phyloP scores from a whole-genome alignment of 1,140 invertebrate genomes.

The Leptoteleia sp. region DNA sequence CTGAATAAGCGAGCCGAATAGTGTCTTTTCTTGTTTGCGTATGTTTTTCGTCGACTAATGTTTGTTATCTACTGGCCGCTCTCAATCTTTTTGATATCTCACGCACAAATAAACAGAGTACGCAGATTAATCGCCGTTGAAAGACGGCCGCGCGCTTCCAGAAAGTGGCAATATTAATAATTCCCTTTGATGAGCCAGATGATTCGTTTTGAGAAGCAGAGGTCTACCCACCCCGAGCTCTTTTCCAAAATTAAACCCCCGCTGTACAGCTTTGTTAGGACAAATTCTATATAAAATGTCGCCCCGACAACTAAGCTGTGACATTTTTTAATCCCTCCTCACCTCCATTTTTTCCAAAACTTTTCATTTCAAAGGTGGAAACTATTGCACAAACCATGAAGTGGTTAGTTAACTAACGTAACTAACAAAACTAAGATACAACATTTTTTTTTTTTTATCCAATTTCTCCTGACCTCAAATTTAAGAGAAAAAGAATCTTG shows the following conservation, averaged over 20 bases:
- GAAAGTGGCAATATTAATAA: slow-evolving; percentile 66
- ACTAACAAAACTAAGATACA: no score
- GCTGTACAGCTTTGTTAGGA: slow-evolving; percentile 2
- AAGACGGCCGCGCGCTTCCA: slow-evolving; percentile 52
- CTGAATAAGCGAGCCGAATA: slow-evolving; percentile 5
- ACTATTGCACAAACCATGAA: no score
- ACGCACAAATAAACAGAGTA: slow-evolving; percentile 54
- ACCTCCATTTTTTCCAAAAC: no score
- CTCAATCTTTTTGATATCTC: slow-evolving; percentile 59
- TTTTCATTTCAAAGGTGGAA: no score
- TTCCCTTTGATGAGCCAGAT: slow-evolving; percentile 59
- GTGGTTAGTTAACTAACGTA: no score
- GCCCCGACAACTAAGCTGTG: no score
- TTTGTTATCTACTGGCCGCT: slow-evolving; percentile 48
- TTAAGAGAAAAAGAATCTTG: no score
- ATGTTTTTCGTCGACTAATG: slow-evolving; percentile 42
- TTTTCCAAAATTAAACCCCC: slow-evolving; percentile 37
- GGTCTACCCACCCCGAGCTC: slow-evolving; percentile 10
- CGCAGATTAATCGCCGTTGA: slow-evolving; percentile 56
- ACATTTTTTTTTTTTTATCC: no score
- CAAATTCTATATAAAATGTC: no score
- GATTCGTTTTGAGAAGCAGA: slow-evolving; percentile 51
- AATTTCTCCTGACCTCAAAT: no score
- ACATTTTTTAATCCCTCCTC: no score
- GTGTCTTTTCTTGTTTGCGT: slow-evolving; percentile 25